Base-by-base conservation (phyloP, 1,140 invertebrate species). In the Helicoverpa armigera region DNA sequence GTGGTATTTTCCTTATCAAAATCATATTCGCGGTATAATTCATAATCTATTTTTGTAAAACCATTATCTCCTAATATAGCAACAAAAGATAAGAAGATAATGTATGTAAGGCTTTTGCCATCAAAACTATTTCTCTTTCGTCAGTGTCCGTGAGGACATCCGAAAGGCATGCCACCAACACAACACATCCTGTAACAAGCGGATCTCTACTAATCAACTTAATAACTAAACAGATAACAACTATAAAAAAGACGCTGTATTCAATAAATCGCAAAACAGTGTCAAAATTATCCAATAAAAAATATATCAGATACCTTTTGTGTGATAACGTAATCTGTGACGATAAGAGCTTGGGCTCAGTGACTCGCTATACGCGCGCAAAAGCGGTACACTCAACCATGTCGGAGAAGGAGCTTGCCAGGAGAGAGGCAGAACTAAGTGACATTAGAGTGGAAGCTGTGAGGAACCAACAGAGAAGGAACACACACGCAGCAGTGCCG, bases 391-490 rank as follows among this genome's bases (percentile, higher is more conserved):
- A 51, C 23, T 70, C 23, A 50, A 72, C 3, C 12, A 72, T 72
- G 69, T 29, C 69, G 69, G n/a, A 54, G 23, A 54, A 72, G 50
- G 29, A 31, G n/a, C 11, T 50, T 11, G 16, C 65, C 18, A 58
- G 56, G 10, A 53, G 23, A 14, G 31, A 72, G 18, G 50, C 0
- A 3, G 69, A 72, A 2, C 69, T 72, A 2, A 31, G 69, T 54
- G 69, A 31, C 12, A 51, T 72, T 13, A 54, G 12, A 53, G 69
- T 72, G 50, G 69, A 72, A 29, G 69, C 35, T 43, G 35, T 43
- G 35, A 43, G 81, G 77, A 35, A 82, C 16, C 35, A 51, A 18
- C 31, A 60, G 4, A 54, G 7, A 31, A 81, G 5, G 83, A 86
- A n/a, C 69, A 72, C 50, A 10, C 69, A 72, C 2, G 9, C 48